phyloP scores from a whole-genome alignment of 2,113 vertebrate species.

The Myotis lucifugus region DNA sequence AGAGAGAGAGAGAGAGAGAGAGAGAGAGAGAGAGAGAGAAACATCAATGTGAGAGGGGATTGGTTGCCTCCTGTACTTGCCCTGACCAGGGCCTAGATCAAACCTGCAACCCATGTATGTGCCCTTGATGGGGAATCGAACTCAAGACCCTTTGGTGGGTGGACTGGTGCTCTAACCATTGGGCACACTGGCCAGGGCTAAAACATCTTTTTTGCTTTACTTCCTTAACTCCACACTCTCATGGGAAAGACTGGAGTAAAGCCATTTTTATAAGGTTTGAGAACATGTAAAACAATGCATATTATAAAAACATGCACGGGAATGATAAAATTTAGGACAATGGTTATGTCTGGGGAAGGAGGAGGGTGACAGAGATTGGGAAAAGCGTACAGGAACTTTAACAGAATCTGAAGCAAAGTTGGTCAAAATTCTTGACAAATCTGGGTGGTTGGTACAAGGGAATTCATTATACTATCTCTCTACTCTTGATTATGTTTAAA shows the following conservation, averaged over 20 bases:
- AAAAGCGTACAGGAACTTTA: background rate
- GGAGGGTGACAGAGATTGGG: background rate
- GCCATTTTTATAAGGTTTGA: background rate
- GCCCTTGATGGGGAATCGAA: too few species aligned
- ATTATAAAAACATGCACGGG: background rate
- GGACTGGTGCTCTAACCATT: too few species aligned
- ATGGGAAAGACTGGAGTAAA: background rate
- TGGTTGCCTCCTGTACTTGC: too few species aligned
- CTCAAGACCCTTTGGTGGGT: too few species aligned
- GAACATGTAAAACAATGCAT: background rate
- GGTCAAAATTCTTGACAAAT: background rate
- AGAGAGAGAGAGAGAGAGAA: too few species aligned
- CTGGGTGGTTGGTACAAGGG: background rate
- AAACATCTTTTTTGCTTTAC: background rate
- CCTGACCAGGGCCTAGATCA: too few species aligned
- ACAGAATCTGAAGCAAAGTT: background rate
- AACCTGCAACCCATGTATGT: too few species aligned
- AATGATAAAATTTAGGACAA: constrained; percentile 23
- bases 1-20: too few species aligned
- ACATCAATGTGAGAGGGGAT: too few species aligned
- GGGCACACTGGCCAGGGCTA: too few species aligned
- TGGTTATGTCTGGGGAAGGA: background rate
- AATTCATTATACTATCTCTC: background rate
- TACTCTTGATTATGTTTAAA: background rate
- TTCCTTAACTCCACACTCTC: background rate